Base-by-base conservation (phyloP, 2,113 vertebrate genomes). In the Cichladusa arquata region DNA sequence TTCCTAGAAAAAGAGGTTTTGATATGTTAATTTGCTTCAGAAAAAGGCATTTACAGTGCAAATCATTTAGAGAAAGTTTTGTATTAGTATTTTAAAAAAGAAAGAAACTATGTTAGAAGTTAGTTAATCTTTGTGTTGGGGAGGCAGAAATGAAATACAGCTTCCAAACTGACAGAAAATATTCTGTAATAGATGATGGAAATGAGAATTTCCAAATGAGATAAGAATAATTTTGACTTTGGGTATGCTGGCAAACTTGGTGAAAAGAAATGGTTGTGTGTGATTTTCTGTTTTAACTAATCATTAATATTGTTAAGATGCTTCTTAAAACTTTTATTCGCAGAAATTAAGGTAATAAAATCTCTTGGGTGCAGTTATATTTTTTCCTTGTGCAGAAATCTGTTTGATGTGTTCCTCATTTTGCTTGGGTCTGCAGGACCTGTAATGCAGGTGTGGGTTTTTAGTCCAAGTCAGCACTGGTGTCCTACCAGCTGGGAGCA, bases 401-500 rank as follows among this genome's bases (percentile, higher is more conserved):
- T 88, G n/a, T 91, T 87, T 94, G 72, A 69, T 92, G 44, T 87
- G n/a, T 60, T 92, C 19, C 70, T 79, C 70, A 25, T 88, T 95
- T 91, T 45, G 18, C 66, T 87, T 80, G 38, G 45, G 33, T 86
- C 54, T 65, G 34, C 64, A 31, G 14, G 12, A 65, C n/a, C 60
- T 96, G 85, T 56, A 64, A 36, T 8, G 24, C 71, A 77, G 76
- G 36, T 90, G 70, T 85, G 81, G 81, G 15, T 29, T 85, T 91
- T 91, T 42, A 87, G 56, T 66, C 60, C 38, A 36, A 85, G 58
- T 65, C 29, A 80, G 2, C 13, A 23, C 19, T 50, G 73, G 34
- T 67, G 1, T 19, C 34, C 56, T 44, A n/a, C 31, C 64, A 80
- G 28, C n/a, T 2, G 5, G 64, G 90, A 80, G 82, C 90, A 92